phyloP scores from a whole-genome alignment of 1,140 invertebrate species.

The Drosophila pseudoobscura region DNA sequence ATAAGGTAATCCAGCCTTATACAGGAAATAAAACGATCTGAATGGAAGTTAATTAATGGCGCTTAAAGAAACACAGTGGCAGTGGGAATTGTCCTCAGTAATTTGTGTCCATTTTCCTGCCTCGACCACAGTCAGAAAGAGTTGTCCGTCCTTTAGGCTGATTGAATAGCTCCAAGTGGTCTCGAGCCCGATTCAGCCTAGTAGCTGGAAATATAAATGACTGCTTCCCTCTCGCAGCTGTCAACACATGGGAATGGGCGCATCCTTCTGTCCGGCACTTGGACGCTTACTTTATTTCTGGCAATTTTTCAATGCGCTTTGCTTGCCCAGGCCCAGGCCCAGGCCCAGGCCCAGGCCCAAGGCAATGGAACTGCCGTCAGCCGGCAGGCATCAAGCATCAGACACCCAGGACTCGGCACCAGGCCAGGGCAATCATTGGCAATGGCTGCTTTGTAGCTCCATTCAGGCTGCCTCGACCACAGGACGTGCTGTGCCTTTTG shows the following conservation, averaged over 20 bases:
- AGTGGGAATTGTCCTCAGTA: constrained; percentile 37
- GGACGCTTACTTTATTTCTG: constrained; percentile 65
- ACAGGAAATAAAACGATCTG: constrained; percentile 40
- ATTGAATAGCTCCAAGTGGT: constrained; percentile 66
- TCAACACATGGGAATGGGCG: constrained; percentile 46
- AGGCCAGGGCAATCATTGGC: constrained; percentile 56
- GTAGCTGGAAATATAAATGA: constrained; percentile 69
- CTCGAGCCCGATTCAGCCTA: neutral
- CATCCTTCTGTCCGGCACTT: constrained; percentile 42
- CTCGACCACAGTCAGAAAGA: constrained; percentile 54
- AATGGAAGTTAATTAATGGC: constrained; percentile 47
- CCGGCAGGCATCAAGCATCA: constrained; percentile 20
- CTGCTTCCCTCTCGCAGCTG: constrained; percentile 44
- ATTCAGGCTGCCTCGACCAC: constrained; percentile 45
- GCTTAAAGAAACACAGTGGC: constrained; percentile 10
- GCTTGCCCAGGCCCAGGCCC: constrained; percentile 50
- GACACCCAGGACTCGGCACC: constrained; percentile 31
- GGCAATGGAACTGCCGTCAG: no score
- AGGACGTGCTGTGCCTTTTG: constrained; percentile 68
- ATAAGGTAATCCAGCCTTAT: no score
- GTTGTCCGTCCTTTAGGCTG: constrained; percentile 44
- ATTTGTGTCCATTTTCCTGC: constrained; percentile 44
- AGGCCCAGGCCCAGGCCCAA: constrained; percentile 28
- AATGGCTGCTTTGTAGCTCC: constrained; percentile 48
- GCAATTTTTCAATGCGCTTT: constrained; percentile 77